phyloP scores from a whole-genome alignment of 2,113 vertebrate species.

The Anguilla rostrata region DNA sequence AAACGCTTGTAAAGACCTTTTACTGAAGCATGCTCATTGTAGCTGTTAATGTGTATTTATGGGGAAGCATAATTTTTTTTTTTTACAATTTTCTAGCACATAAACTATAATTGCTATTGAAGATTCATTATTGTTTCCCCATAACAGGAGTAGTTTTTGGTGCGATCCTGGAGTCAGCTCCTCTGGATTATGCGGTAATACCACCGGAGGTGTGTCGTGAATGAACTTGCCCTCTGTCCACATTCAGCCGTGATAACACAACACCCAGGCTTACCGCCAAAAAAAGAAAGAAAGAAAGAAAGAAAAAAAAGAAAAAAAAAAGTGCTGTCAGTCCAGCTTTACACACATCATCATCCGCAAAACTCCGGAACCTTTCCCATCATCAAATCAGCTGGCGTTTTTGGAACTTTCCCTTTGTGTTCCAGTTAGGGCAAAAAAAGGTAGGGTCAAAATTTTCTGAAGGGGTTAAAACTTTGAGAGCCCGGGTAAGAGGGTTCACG shows the following conservation, averaged over 20 bases:
- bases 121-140: too few relatives aligned
- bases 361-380: neutral
- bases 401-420: neutral
- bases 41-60: neutral
- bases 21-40: neutral
- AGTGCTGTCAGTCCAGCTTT: too few relatives aligned
- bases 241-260: slow-evolving; percentile 50
- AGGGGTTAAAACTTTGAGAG: neutral
- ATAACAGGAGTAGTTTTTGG: too few relatives aligned
- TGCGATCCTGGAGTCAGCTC: too few relatives aligned
- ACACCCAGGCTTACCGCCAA: slow-evolving; percentile 36
- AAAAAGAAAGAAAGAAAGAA: too few relatives aligned
- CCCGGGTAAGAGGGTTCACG: neutral
- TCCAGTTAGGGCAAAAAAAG: neutral
- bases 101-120: neutral
- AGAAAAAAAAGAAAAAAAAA: too few relatives aligned
- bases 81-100: neutral
- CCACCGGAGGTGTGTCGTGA: too few relatives aligned
- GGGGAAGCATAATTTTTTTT: neutral
- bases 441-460: neutral
- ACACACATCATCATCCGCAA: too few relatives aligned
- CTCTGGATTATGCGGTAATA: too few relatives aligned
- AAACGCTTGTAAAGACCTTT: neutral
- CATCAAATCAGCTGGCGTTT: neutral
- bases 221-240: slow-evolving; percentile 54